Evolutionary conservation across 2,888 invertebrate genomes (phyloP), one percentile per base, ranked within the genome.

Genomic region (Lycaena phlaeas): DNA sequence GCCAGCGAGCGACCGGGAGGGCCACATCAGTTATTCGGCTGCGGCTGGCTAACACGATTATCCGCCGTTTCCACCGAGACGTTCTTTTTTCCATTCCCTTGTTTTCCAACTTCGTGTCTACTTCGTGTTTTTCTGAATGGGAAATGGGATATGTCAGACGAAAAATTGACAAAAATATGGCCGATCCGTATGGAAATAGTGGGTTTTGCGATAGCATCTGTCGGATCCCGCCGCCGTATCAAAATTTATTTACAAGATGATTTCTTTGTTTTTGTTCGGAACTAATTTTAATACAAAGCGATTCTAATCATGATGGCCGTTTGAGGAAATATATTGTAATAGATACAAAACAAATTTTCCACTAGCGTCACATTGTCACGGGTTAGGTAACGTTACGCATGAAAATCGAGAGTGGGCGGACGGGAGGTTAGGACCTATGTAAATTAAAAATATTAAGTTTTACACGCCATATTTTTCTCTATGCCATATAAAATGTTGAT

Each of bases 101-200:
- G 78, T 81, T 84, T 84, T 79, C 75, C 74, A 79, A 74, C 78
- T 75, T 68, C 68, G 67, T 74, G 75, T 79, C 78, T 72, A 68
- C 76, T 75, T 70, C 67, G 56, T 81, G 76, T 81, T 82, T 81
- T 81, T 78, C 81, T 73, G 79, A 78, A 81, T 78, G 71, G 73
- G 68, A 81, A 84, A 84, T 82, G 68, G 81, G 72, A 79, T 78
- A 75, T 74, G 82, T 82, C 84, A 77, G 72, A 79, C 70, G 78
- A 78, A 76, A 81, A 81, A 84, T 79, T 79, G 79, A 81, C 76
- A 82, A 82, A 84, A 78, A 82, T 79, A 81, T 77, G 74, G 73
- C 71, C 65, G 56, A 55, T 65, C 59, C 62, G 59, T 70, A 76
- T 75, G 72, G 74, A 73, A 79, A 78, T 78, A 76, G 78, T 78